Percentiles rank a stretch among this genome's conserved stretches.
phyloP scores from a whole-genome alignment of 1,140 invertebrate species.

The Cepaea nemoralis region DNA sequence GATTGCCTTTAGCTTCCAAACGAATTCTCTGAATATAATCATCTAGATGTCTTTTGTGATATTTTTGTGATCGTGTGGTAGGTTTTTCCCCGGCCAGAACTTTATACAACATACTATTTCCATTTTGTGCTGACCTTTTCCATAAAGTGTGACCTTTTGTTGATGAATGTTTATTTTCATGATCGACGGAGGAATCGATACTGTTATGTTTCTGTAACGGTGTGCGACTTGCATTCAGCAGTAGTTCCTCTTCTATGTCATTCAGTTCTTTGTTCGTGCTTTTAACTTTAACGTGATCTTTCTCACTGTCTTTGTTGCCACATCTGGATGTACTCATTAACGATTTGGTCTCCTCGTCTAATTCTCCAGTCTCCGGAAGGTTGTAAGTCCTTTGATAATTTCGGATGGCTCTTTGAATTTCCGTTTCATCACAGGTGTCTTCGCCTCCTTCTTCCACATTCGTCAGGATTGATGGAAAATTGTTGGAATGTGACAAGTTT shows the following conservation, averaged over 20 bases:
- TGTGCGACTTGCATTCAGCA: background rate
- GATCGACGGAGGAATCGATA: background rate
- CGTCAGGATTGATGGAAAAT: background rate
- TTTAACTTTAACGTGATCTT: conserved; percentile 15
- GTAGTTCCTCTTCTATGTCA: background rate
- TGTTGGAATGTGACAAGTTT: conserved; percentile 16
- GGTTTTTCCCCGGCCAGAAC: conserved; percentile 1
- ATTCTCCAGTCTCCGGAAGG: conserved; percentile 65
- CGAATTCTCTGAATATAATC: conserved; percentile 20
- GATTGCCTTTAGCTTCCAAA: background rate
- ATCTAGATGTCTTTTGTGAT: background rate
- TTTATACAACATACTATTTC: background rate
- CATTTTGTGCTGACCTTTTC: background rate
- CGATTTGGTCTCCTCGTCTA: conserved; percentile 66
- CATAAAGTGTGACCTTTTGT: background rate
- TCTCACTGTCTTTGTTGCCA: conserved; percentile 70
- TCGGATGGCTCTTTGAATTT: conserved; percentile 61
- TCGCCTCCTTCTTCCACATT: conserved; percentile 46
- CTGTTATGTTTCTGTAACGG: background rate
- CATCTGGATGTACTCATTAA: conserved; percentile 71
- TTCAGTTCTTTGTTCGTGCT: background rate
- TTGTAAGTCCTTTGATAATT: conserved; percentile 70
- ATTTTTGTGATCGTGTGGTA: background rate
- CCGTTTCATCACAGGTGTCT: conserved; percentile 51
- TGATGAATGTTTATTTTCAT: background rate